Evolutionary conservation across 2,113 vertebrate genomes (phyloP), one percentile per base, ranked within the genome.

Genomic region (Psittacula cyanocephala): DNA sequence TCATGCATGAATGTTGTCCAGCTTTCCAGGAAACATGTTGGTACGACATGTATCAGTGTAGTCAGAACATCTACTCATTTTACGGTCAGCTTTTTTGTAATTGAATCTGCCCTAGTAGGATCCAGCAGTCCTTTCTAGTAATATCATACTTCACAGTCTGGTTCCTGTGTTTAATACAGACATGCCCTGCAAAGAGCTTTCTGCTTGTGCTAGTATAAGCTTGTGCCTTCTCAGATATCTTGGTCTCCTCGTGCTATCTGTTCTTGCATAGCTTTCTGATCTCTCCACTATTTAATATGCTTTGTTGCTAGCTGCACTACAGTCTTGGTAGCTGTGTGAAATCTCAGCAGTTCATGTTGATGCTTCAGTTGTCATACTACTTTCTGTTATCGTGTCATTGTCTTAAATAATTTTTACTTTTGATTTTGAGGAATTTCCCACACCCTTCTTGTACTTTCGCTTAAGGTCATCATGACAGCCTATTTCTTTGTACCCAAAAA

Each of bases 21-120:
- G 92, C 96, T 96, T 97, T 97, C 97, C 95, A 97, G 92, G 94
- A 91, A 97, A 91, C 78, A 71, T 59, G 47, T 80, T 89, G 90
- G 94, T 94, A 96, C 95, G 33, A 96, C 71, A 18, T 90, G 95
- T 96, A 65, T 97, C 87, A 74, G 28, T 72, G 25, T 80, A 92
- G 65, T 88, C 50, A 85, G 92, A 92, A 95, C 96, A 85, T 92
- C 88, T 86, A 76, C 93, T 97, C 81, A n/a, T 91, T 96, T 97
- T 97, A 97, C 81, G 0, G 67, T 69, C 88, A 91, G 59, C 81
- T 92, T 89, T 93, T 93, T 95, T 93, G 90, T 93, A 96, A 94
- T 5, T 65, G 85, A 88, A 97, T 91, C 91, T 94, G 62, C 35
- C 83, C 27, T 55, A 17, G 55, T 35, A n/a, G 60, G 72, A 85